phyloP scores from a whole-genome alignment of 2,113 vertebrate species.

The Donacobius atricapilla region DNA sequence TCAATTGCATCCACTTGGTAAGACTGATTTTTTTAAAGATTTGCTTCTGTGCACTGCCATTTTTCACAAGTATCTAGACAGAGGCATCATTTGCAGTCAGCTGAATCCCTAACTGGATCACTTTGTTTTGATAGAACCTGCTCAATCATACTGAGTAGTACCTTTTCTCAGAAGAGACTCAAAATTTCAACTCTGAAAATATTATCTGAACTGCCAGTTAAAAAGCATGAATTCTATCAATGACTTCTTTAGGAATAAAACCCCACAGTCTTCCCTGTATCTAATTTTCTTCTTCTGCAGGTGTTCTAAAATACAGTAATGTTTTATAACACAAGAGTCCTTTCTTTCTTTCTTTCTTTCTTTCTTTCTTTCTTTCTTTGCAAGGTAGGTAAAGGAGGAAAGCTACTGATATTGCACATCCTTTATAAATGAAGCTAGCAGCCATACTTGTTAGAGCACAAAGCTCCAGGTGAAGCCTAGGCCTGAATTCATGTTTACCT shows the following conservation, averaged over 20 bases:
- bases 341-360: not conserved
- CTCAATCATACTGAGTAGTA: not conserved
- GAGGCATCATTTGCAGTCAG: not conserved
- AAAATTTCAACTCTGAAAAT: not conserved
- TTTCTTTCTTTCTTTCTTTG: not conserved
- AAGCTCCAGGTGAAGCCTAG: not conserved
- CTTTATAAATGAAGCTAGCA: not conserved
- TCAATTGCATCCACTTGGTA: not conserved
- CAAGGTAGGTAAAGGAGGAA: not conserved
- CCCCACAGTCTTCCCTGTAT: not conserved
- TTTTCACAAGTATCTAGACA: not conserved
- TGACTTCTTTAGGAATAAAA: not conserved
- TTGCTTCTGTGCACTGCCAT: not conserved
- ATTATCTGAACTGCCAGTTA: not conserved
- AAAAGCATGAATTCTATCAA: not conserved
- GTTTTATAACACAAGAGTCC: not conserved
- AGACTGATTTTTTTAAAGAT: not conserved
- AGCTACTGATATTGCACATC: not conserved
- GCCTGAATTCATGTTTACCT: not conserved
- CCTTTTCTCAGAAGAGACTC: not conserved
- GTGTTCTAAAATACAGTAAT: not conserved
- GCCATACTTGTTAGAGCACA: not conserved
- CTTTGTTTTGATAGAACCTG: not conserved
- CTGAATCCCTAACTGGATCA: not conserved
- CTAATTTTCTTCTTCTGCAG: not conserved